Base-by-base conservation (phyloP, 2,113 vertebrate genomes). In the Eonycteris spelaea region DNA sequence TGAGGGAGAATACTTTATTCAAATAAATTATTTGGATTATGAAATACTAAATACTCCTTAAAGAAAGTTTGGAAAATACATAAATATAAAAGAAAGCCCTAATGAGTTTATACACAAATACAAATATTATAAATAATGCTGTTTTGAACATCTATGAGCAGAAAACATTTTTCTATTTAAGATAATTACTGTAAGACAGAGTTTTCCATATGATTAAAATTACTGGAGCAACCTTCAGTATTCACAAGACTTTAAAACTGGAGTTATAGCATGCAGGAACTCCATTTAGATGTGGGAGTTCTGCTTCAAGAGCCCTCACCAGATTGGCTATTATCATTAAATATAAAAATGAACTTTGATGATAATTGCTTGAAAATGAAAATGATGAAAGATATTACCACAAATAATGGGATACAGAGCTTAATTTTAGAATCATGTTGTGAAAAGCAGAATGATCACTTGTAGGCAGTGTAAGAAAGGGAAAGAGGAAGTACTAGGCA, bases 341-440 rank as follows among this genome's bases (percentile, higher is more conserved):
- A 88, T 83, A 55, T 59, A 85, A 78, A 86, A 88, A 45, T 18
- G n/a, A 92, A 77, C 19, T 43, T 57, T 35, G 38, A 28, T 82
- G 63, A 53, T 75, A 73, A 70, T 43, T 93, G 5, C n/a, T 97
- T 88, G 19, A 86, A 95, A 84, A 65, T 65, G 13, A 73, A 88
- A 80, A 68, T 87, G 38, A 57, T 59, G 4, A 65, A 71, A 84
- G 24, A 16, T 78, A 53, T 77, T 77, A 57, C 13, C 1, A 80
- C 6, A 88, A 45, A 55, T 78, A 63, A 63, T 86, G 43, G 13
- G 8, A 48, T 63, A 9, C 0, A 22, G 4, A 70, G 10, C 38
- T 75, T 57, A 18, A 55, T 57, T 84, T n/a, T 73, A 86, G 78
- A 87, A 48, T 71, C 13, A 1, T 59, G 26, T 3, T 28, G 10